These are phyloP conservation scores for Oscheius sp. DNA, from an alignment of 2,888 invertebrate genomes.

Conservation along the genomic window DNA sequence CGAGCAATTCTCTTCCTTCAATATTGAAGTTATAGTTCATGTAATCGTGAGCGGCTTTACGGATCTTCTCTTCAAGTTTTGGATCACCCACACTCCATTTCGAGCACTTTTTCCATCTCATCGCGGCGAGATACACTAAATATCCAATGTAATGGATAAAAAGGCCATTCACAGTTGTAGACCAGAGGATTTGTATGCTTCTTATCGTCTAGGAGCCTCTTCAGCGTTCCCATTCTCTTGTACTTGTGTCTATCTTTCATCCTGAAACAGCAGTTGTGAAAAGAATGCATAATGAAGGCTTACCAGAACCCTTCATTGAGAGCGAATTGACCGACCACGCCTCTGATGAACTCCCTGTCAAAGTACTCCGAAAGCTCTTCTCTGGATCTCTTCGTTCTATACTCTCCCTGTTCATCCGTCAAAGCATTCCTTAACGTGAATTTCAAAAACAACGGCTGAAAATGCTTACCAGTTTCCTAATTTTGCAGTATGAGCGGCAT, in stretches of 20 bases:
- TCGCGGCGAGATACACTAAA: slow-evolving; percentile 30
- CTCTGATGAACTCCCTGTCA: slow-evolving; percentile 57
- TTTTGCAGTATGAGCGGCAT: slow-evolving; percentile 54
- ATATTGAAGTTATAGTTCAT: slow-evolving; percentile 14
- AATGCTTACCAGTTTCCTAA: slow-evolving; percentile 56
- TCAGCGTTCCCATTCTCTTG: slow-evolving; percentile 38
- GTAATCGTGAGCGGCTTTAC: background rate
- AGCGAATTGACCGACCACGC: slow-evolving; percentile 60
- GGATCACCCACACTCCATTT: slow-evolving; percentile 9
- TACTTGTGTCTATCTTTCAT: slow-evolving; percentile 39
- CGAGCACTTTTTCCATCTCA: slow-evolving; percentile 23
- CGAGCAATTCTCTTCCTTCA: slow-evolving; percentile 16
- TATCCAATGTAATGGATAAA: too few species aligned
- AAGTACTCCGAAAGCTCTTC: slow-evolving; percentile 52
- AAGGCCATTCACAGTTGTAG: background rate
- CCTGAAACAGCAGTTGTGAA: background rate
- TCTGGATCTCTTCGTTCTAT: slow-evolving; percentile 1
- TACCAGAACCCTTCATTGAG: slow-evolving; percentile 48
- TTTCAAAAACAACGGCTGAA: slow-evolving; percentile 22
- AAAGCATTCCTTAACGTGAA: background rate
- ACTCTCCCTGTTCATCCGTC: background rate
- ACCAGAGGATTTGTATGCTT: slow-evolving; percentile 36
- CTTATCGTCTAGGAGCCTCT: slow-evolving; percentile 34
- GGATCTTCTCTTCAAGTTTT: slow-evolving; percentile 13
- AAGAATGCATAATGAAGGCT: background rate